phyloP scores from a whole-genome alignment of 2,888 invertebrate species.

The Drosophila parthenogenetica region DNA sequence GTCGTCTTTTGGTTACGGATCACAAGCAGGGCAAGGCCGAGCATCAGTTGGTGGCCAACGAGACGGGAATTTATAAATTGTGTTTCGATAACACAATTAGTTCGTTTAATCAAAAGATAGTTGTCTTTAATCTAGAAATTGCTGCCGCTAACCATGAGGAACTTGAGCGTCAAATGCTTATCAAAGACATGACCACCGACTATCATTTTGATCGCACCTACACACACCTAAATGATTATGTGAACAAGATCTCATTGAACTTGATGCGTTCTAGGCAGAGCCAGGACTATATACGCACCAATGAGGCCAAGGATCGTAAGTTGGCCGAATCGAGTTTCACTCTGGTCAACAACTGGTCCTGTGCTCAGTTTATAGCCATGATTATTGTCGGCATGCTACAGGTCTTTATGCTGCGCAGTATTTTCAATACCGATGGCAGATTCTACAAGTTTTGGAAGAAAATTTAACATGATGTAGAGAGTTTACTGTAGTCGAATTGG shows the following conservation, averaged over 20 bases:
- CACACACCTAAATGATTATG: conserved; percentile 87
- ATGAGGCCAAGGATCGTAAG: conserved; percentile 93
- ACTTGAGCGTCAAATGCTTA: conserved; percentile 83
- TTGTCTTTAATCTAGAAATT: conserved; percentile 91
- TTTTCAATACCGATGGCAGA: conserved; percentile 88
- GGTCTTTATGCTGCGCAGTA: conserved; percentile 91
- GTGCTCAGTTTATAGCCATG: conserved; percentile 90
- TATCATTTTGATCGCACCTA: conserved; percentile 87
- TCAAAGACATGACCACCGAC: conserved; percentile 85
- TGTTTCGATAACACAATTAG: conserved; percentile 96
- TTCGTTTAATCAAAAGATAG: conserved; percentile 91
- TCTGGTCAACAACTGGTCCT: conserved; percentile 92
- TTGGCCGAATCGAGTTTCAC: conserved; percentile 92
- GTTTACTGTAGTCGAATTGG: no score
- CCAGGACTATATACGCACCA: conserved; percentile 90
- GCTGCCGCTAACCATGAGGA: conserved; percentile 87
- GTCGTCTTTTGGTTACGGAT: conserved; percentile 88
- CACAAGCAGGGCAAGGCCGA: conserved; percentile 87
- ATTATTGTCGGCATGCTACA: conserved; percentile 89
- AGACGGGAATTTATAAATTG: conserved; percentile 91
- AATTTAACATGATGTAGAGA: conserved; percentile 2
- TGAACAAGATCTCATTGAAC: conserved; percentile 87
- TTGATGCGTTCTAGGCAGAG: conserved; percentile 88
- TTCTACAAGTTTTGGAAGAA: conserved; percentile 82
- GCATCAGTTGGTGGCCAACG: conserved; percentile 87